Conservation (phyloP, 2,888 invertebrate species). For the Amphiduros pacificus region DNA sequence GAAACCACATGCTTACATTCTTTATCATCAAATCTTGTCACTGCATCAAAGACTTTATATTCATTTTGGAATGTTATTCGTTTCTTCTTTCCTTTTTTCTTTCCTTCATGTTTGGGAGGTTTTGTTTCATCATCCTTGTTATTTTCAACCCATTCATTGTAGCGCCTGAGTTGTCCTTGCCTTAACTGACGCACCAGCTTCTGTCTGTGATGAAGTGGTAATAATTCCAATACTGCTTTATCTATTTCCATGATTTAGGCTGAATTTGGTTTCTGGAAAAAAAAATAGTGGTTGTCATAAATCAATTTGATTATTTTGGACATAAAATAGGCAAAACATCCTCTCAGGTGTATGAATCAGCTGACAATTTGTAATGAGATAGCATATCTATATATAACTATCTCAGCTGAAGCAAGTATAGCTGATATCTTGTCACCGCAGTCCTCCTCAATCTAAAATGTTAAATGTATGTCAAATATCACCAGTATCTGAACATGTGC, state of each 20-base stretch:
- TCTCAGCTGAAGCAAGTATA: too few relatives aligned
- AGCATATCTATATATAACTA: too few relatives aligned
- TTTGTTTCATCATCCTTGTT: conserved; percentile 23
- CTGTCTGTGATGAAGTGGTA: conserved; percentile 35
- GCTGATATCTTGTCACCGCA: too few relatives aligned
- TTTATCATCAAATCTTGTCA: conserved; percentile 37
- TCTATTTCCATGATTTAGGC: conserved; percentile 37
- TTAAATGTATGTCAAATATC: too few relatives aligned
- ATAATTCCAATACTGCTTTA: conserved; percentile 32
- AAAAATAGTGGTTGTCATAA: too few relatives aligned
- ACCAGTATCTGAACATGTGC: too few relatives aligned
- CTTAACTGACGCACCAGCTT: conserved; percentile 36
- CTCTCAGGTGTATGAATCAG: too few relatives aligned
- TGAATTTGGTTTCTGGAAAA: too few relatives aligned
- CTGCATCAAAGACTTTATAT: conserved; percentile 34
- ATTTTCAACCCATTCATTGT: conserved; percentile 31
- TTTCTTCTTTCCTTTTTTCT: conserved; percentile 28
- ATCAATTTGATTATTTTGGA: too few relatives aligned
- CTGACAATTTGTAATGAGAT: too few relatives aligned
- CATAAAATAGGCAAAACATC: too few relatives aligned
- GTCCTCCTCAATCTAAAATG: too few relatives aligned
- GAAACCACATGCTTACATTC: conserved; percentile 29
- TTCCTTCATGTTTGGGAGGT: conserved; percentile 13
- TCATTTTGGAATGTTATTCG: conserved; percentile 29
- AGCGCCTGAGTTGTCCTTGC: conserved; percentile 38